Percentiles rank a stretch among this genome's conserved stretches.
Evolutionary conservation across 2,113 vertebrate genomes (phyloP).

Genomic region (Isichthys henryi): DNA sequence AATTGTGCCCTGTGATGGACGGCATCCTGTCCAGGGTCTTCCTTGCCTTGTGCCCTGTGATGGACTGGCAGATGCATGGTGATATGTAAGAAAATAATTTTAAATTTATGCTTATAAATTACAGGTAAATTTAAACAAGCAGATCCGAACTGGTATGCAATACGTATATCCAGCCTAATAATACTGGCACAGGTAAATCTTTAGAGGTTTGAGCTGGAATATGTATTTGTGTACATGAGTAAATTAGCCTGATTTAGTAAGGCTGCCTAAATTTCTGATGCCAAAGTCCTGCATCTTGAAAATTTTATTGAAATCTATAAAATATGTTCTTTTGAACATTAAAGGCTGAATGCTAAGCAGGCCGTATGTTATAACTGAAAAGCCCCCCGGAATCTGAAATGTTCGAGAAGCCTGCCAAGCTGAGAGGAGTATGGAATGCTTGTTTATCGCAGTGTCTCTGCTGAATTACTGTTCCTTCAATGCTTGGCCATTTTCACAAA

Average conservation of each 20-base stretch:
- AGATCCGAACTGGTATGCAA: neutral
- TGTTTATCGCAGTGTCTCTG: neutral
- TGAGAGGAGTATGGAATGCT: neutral
- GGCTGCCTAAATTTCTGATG: constrained; percentile 37
- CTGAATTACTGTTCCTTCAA: neutral
- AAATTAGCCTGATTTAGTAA: constrained; percentile 32
- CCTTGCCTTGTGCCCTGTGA: neutral
- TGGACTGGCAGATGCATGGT: neutral
- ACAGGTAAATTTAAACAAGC: neutral
- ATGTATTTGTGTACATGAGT: constrained; percentile 11
- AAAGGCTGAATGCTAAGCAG: constrained; percentile 37
- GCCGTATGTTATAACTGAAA: constrained; percentile 44
- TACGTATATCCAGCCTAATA: neutral
- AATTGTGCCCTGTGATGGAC: too few species aligned
- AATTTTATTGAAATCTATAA: constrained; percentile 53
- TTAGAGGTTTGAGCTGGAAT: neutral
- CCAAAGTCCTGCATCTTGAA: constrained; percentile 42
- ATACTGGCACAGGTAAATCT: neutral
- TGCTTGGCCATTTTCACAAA: neutral
- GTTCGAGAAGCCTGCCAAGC: neutral
- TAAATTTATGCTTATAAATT: neutral
- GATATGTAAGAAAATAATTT: neutral
- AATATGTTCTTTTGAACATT: constrained; percentile 44
- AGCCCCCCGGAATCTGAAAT: constrained; percentile 28
- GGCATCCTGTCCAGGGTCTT: too few species aligned